Percentiles rank a stretch among this genome's conserved stretches.
These are phyloP conservation scores for Apeira syringaria DNA, from an alignment of 2,888 invertebrate species.

Conservation along the genomic window DNA sequence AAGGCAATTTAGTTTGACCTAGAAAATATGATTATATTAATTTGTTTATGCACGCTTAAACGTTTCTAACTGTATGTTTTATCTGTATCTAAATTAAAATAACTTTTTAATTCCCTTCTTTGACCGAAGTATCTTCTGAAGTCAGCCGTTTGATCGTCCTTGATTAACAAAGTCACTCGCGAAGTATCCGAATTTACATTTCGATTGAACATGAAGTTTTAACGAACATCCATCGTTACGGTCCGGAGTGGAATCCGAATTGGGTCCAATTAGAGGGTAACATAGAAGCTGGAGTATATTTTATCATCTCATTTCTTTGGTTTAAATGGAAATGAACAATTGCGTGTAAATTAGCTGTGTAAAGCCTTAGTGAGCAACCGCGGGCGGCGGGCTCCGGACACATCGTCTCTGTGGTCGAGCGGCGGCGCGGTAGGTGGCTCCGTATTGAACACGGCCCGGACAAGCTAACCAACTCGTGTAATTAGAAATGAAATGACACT, in stretches of 20 bases:
- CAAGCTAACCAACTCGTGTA: not conserved
- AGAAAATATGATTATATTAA: too few species aligned
- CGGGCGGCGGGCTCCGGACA: slow-evolving; percentile 56
- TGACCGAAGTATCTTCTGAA: slow-evolving; percentile 22
- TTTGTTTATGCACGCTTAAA: too few species aligned
- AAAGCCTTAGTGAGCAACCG: slow-evolving; percentile 73
- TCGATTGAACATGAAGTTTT: slow-evolving; percentile 56
- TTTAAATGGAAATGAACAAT: slow-evolving; percentile 74
- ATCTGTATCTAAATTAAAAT: slow-evolving; percentile 15
- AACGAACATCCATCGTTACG: slow-evolving; percentile 55
- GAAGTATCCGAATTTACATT: slow-evolving; percentile 53
- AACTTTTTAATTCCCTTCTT: slow-evolving; percentile 18
- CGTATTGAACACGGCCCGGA: slow-evolving; percentile 1
- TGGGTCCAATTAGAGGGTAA: slow-evolving; percentile 67
- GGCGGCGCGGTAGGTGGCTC: too few species aligned
- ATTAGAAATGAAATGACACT: too few species aligned
- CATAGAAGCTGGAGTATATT: slow-evolving; percentile 61
- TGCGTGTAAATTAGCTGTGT: slow-evolving; percentile 80
- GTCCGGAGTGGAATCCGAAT: slow-evolving; percentile 53
- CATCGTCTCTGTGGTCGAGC: slow-evolving; percentile 40
- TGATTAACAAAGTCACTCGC: slow-evolving; percentile 49
- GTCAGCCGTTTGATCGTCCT: slow-evolving; percentile 39
- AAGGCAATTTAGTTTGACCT: too few species aligned
- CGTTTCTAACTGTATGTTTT: too few species aligned
- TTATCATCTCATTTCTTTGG: slow-evolving; percentile 70